Evolutionary conservation across 2,797 vertebrate genomes (phyloP).

Genomic region (Pseudomugil gertrudae): DNA sequence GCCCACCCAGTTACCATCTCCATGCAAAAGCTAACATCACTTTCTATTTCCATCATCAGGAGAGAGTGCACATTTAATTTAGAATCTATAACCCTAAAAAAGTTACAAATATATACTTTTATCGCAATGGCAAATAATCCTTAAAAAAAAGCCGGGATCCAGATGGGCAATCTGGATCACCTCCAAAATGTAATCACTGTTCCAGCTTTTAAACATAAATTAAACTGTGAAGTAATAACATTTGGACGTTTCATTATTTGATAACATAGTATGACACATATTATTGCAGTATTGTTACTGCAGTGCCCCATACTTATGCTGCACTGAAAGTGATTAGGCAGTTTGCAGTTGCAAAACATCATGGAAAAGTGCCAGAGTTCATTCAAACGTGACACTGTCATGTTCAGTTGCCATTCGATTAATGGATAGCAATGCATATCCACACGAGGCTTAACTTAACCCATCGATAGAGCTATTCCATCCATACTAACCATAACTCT

Average conservation of each 20-base stretch:
- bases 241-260: not conserved
- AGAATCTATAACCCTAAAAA: too few relatives aligned
- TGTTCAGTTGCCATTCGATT: not conserved
- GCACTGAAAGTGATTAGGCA: not conserved
- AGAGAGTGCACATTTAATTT: too few relatives aligned
- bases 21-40: too few relatives aligned
- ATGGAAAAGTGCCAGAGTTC: not conserved
- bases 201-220: not conserved
- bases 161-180: too few relatives aligned
- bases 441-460: not conserved
- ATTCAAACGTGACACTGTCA: not conserved
- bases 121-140: too few relatives aligned
- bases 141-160: too few relatives aligned
- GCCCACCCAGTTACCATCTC: too few relatives aligned
- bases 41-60: too few relatives aligned
- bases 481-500: conserved; percentile 57
- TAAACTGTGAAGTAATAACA: not conserved
- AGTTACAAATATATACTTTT: too few relatives aligned
- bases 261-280: not conserved
- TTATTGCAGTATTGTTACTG: not conserved
- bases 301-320: not conserved
- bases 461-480: conserved; percentile 52
- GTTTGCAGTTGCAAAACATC: not conserved
- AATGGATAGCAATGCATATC: not conserved
- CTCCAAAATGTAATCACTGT: too few relatives aligned